These are phyloP conservation scores for Campylomormyrus numenius DNA, from an alignment of 2,113 vertebrate genomes.

Conservation along the genomic window DNA sequence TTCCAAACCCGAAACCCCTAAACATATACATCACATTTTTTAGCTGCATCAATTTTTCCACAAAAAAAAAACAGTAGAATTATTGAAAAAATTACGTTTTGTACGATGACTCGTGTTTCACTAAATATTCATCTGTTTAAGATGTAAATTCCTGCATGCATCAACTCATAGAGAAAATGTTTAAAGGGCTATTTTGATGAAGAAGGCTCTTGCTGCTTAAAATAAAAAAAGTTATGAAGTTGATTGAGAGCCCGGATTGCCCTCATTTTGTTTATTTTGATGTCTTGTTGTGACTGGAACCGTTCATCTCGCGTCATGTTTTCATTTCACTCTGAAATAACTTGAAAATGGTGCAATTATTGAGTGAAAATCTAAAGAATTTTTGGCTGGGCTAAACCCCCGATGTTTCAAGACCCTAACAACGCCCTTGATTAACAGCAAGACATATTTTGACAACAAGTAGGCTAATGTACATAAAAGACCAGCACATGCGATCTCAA, in stretches of 20 bases:
- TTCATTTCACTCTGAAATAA: background rate
- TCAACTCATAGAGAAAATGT: background rate
- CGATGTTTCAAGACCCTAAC: background rate
- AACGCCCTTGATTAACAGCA: background rate
- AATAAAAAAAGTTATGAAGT: background rate
- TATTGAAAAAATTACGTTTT: background rate
- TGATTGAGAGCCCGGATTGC: background rate
- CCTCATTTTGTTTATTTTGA: background rate
- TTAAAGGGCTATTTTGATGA: background rate
- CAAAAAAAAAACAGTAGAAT: background rate
- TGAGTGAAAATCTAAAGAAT: background rate
- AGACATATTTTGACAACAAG: background rate
- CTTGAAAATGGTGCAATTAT: background rate
- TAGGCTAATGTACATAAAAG: background rate
- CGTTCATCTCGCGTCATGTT: background rate
- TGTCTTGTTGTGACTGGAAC: background rate
- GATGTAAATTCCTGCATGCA: background rate
- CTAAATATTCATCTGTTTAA: background rate
- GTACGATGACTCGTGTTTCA: background rate
- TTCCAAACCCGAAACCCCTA: background rate
- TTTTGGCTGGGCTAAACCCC: background rate
- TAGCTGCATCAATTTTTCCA: background rate
- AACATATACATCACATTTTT: background rate
- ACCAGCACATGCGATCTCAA: background rate
- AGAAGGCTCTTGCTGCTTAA: background rate